Conservation (phyloP, 2,888 invertebrate species). For the Tortrix viridana region DNA sequence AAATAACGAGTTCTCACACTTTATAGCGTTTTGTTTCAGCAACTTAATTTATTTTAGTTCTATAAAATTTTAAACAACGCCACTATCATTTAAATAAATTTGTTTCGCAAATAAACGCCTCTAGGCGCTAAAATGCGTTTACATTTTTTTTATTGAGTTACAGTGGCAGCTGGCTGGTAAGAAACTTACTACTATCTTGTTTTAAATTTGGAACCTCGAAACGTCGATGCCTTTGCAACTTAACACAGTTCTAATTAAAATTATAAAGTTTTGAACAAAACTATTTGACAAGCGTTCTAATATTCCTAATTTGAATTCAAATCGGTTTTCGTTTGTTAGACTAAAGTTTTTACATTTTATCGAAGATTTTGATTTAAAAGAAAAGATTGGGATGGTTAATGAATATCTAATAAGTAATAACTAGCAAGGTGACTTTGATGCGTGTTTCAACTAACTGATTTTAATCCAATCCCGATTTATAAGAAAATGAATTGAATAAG, state of each 20-base stretch:
- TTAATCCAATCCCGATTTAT: too few species aligned
- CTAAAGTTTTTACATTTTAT: neutral
- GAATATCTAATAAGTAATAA: too few species aligned
- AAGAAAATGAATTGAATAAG: too few species aligned
- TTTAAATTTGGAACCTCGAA: constrained; percentile 27
- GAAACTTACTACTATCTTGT: constrained; percentile 28
- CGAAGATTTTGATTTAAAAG: too few species aligned
- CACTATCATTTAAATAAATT: constrained; percentile 4
- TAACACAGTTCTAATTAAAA: constrained; percentile 20
- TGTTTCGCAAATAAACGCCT: constrained; percentile 8
- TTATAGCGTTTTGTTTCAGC: constrained; percentile 3
- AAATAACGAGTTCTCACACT: constrained; percentile 10
- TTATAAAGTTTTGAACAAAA: constrained; percentile 14
- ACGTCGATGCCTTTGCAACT: constrained; percentile 25
- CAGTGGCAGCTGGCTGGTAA: constrained; percentile 21
- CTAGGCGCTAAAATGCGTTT: neutral
- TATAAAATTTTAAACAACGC: constrained; percentile 1
- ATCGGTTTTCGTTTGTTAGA: constrained; percentile 4
- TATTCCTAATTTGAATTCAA: constrained; percentile 18
- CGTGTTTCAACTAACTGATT: too few species aligned
- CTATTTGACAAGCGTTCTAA: constrained; percentile 5
- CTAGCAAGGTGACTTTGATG: too few species aligned
- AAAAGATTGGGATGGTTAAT: too few species aligned
- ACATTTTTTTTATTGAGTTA: constrained; percentile 28
- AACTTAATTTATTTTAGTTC: constrained; percentile 10